Base-by-base conservation (phyloP, 2,888 invertebrate species). In the Drosophila subsilvestris region DNA sequence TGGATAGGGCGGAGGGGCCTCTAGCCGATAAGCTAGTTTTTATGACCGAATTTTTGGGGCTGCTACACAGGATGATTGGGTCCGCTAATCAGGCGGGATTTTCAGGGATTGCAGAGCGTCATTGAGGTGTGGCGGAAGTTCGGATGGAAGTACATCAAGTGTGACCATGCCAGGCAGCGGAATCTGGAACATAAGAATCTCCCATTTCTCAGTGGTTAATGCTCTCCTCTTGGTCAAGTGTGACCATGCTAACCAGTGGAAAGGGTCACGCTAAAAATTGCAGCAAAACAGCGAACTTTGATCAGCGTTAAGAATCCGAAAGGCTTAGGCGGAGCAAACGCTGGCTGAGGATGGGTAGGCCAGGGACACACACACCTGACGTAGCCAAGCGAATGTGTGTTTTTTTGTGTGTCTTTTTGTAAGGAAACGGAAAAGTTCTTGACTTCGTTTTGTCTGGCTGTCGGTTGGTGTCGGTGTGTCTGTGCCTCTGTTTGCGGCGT, bases 1-100 rank as follows among this genome's bases (percentile, higher is more conserved):
- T 2, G 7, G 14, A n/a, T 14, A n/a, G 20, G 20, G 20, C 20
- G 20, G 10, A 8, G n/a, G 14, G 17, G 22, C 14, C 29, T 17
- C 25, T 9, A 69, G 56, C 70, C 70, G 63, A 70, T 70, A 70
- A 70, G 70, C 70, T 63, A 63, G 51, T 48, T 70, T 69, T 70
- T 69, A 69, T 53, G 70, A 12, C 49, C 14, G 14, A 18, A 62
- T 44, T 48, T 47, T 17, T n/a, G 27, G 37, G n/a, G 5, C 3
- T 32, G 27, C 47, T 57, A 47, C 18, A 44, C 63, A 59, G 22
- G 42, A 14, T n/a, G 9, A 48, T 42, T 48, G 29, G 48, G 3
- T 2, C 17, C 42, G 49, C 27, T 60, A 60, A 62, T 49, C 62
- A 37, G 37, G 37, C 6, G 5, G 37, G 37, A 37, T 37, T 37